Evolutionary conservation across 2,888 invertebrate genomes (phyloP).

Genomic region (Germaria angustata): DNA sequence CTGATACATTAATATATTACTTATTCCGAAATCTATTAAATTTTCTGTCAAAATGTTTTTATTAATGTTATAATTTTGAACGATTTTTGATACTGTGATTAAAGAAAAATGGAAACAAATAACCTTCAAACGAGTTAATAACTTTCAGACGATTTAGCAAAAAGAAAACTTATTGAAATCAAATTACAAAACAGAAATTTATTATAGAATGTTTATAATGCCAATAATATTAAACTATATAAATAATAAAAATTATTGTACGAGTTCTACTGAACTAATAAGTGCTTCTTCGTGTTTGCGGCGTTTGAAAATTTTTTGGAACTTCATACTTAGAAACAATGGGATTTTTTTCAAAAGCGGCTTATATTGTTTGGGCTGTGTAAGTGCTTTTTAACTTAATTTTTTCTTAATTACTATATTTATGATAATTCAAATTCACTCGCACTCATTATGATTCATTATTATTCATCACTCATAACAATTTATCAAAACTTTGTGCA

Average conservation of each 20-base stretch:
- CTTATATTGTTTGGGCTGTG: slow-evolving; percentile 90
- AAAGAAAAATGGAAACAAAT: background rate
- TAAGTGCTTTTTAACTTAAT: slow-evolving; percentile 81
- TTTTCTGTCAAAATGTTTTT: too few species aligned
- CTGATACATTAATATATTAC: too few species aligned
- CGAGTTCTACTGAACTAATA: slow-evolving; percentile 32
- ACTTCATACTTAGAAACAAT: slow-evolving; percentile 77
- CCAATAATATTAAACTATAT: slow-evolving; percentile 10
- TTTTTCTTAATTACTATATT: too few species aligned
- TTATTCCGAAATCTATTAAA: too few species aligned
- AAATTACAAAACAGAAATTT: background rate
- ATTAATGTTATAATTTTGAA: too few species aligned
- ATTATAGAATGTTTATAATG: slow-evolving; percentile 56
- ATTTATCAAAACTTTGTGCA: too few species aligned
- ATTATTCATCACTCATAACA: too few species aligned
- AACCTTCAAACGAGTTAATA: background rate
- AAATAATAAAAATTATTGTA: slow-evolving; percentile 18
- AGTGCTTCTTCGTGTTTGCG: slow-evolving; percentile 1
- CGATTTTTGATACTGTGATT: background rate
- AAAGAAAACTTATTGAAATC: background rate
- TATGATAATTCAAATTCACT: too few species aligned
- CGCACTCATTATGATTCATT: too few species aligned
- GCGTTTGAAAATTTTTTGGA: slow-evolving; percentile 38
- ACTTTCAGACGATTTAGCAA: background rate
- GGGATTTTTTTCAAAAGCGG: slow-evolving; percentile 89